phyloP scores from a whole-genome alignment of 2,113 vertebrate genomes.

The Etia nguti region DNA sequence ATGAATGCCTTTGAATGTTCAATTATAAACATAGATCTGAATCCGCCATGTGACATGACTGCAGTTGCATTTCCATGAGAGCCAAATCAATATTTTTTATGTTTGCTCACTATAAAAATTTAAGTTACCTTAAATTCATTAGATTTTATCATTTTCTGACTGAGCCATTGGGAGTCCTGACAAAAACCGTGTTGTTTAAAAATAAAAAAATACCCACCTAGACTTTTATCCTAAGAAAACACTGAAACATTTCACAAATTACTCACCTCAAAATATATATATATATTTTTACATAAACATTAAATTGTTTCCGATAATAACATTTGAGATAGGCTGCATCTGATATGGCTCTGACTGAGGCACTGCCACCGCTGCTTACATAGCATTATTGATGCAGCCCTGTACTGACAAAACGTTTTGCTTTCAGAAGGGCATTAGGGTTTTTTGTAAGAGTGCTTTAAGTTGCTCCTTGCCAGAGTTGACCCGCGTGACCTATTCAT shows the following conservation, averaged over 20 bases:
- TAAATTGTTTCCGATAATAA: background rate
- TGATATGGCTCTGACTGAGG: slow-evolving; percentile 26
- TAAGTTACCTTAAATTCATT: background rate
- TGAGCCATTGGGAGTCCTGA: background rate
- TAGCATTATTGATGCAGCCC: slow-evolving; percentile 50
- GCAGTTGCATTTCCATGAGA: background rate
- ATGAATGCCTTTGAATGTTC: background rate
- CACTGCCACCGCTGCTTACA: slow-evolving; percentile 35
- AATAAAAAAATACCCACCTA: background rate
- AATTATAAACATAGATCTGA: background rate
- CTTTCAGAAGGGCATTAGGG: slow-evolving; percentile 67
- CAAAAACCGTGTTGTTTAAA: background rate
- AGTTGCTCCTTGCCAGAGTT: slow-evolving; percentile 66
- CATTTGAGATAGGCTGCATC: background rate
- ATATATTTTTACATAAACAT: background rate
- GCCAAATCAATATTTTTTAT: background rate
- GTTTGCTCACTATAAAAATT: background rate
- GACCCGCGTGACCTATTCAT: slow-evolving; percentile 67
- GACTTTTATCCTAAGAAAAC: background rate
- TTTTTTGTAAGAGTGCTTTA: slow-evolving; percentile 63
- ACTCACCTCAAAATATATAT: background rate
- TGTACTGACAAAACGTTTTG: slow-evolving; percentile 64
- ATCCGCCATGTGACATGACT: background rate
- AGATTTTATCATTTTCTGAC: background rate
- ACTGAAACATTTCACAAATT: background rate